Evolutionary conservation across 2,113 vertebrate species (phyloP).

Genomic region (Lophius piscatorius): DNA sequence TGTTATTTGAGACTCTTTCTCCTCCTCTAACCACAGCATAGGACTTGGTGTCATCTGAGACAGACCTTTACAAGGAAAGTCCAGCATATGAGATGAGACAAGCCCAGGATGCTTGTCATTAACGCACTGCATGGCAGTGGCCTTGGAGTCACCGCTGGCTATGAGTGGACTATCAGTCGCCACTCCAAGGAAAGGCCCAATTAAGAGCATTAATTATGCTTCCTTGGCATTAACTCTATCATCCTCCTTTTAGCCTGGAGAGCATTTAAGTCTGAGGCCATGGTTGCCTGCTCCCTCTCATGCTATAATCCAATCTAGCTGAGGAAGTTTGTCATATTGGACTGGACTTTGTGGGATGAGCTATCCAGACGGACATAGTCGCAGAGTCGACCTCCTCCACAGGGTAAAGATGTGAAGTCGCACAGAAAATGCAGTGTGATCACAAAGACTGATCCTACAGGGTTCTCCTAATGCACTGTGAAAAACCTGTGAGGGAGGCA

Average conservation of each 20-base stretch:
- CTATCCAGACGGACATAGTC: conserved; percentile 67
- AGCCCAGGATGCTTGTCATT: conserved; percentile 56
- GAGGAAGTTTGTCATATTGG: conserved; percentile 77
- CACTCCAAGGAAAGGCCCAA: conserved; percentile 68
- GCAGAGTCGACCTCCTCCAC: conserved; percentile 59
- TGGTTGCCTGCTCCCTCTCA: conserved; percentile 42
- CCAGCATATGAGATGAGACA: conserved; percentile 66
- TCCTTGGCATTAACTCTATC: conserved; percentile 74
- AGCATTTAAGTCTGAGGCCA: conserved; percentile 47
- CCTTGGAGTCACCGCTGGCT: conserved; percentile 57
- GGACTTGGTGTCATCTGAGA: conserved; percentile 21
- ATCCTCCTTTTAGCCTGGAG: conserved; percentile 70
- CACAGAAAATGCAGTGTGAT: conserved; percentile 76
- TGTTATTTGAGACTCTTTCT: conserved; percentile 3
- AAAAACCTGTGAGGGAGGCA: conserved; percentile 73
- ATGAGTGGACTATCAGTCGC: conserved; percentile 70
- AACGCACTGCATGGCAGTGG: conserved; percentile 53
- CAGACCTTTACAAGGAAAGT: conserved; percentile 27
- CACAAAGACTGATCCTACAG: conserved; percentile 55
- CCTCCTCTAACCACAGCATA: conserved; percentile 7
- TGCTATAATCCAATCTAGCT: conserved; percentile 62
- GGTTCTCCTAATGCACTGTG: conserved; percentile 68
- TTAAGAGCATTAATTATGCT: conserved; percentile 79
- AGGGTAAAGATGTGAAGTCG: conserved; percentile 70
- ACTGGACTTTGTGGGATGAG: conserved; percentile 62